Conservation (phyloP, 2,888 invertebrate species). For the Hemithea aestivaria region DNA sequence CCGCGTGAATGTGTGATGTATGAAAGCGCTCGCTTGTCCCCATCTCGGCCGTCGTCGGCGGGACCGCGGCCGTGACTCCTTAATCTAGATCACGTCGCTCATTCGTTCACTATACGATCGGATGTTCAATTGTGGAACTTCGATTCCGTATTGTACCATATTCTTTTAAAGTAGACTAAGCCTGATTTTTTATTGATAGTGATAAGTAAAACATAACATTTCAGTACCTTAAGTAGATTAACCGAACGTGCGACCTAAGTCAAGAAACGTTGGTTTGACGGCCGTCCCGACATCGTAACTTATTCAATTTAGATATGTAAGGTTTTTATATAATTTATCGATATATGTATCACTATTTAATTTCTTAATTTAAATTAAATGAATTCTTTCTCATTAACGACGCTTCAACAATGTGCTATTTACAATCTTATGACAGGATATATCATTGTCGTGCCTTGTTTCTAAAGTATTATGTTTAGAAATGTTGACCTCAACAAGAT, state of each 20-base stretch:
- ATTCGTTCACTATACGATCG: conserved; percentile 74
- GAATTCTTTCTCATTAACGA: conserved; percentile 42
- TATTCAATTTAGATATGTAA: conserved; percentile 71
- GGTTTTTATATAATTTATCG: conserved; percentile 73
- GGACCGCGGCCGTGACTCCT: conserved; percentile 72
- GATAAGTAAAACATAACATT: conserved; percentile 70
- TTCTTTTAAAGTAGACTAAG: conserved; percentile 69
- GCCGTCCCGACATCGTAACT: conserved; percentile 79
- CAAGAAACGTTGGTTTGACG: conserved; percentile 76
- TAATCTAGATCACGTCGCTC: conserved; percentile 74
- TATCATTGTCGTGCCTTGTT: conserved; percentile 56
- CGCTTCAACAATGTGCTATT: conserved; percentile 47
- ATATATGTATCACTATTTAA: conserved; percentile 66
- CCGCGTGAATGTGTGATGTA: conserved; percentile 34
- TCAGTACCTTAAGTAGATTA: conserved; percentile 77
- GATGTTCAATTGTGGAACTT: conserved; percentile 54
- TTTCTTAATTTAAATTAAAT: conserved; percentile 60
- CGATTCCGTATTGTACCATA: conserved; percentile 75
- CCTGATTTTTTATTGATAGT: conserved; percentile 70
- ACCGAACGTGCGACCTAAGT: conserved; percentile 78
- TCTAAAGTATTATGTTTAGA: conserved; percentile 41
- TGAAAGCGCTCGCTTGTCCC: conserved; percentile 74
- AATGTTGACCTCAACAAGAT: conserved; percentile 28
- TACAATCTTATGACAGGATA: conserved; percentile 34
- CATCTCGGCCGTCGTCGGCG: conserved; percentile 64